Conservation (phyloP, 2,797 vertebrate genomes). For the Botia kubotai region DNA sequence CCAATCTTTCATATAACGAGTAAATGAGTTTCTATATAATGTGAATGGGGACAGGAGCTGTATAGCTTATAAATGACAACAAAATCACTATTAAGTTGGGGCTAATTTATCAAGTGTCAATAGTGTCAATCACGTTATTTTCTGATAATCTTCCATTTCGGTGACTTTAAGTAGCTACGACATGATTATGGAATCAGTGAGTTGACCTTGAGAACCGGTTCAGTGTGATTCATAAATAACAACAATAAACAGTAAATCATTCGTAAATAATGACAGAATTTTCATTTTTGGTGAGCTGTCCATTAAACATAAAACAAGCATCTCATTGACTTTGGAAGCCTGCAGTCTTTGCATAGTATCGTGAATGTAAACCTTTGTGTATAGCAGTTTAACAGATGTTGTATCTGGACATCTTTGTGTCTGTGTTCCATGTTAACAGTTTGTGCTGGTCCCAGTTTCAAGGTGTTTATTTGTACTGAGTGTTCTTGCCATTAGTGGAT, state of each 20-base stretch:
- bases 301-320: slow-evolving; percentile 1
- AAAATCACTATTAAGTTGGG: neutral
- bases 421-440: slow-evolving; percentile 6
- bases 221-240: too few species aligned
- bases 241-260: too few species aligned
- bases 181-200: too few species aligned
- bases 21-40: neutral
- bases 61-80: neutral
- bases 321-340: slow-evolving; percentile 10
- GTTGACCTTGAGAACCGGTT: too few species aligned
- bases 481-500: slow-evolving; percentile 67
- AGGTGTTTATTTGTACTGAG: slow-evolving; percentile 20
- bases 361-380: slow-evolving; percentile 37
- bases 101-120: too few species aligned
- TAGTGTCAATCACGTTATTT: too few species aligned
- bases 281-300: slow-evolving; percentile 4
- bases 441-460: slow-evolving; percentile 5
- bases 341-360: slow-evolving; percentile 18
- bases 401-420: slow-evolving; percentile 20
- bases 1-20: neutral
- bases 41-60: neutral
- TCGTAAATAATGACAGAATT: neutral
- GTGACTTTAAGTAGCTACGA: too few species aligned
- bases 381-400: slow-evolving; percentile 27
- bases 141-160: too few species aligned